Conservation (phyloP, 2,113 vertebrate species). For the Gyps fulvus region DNA sequence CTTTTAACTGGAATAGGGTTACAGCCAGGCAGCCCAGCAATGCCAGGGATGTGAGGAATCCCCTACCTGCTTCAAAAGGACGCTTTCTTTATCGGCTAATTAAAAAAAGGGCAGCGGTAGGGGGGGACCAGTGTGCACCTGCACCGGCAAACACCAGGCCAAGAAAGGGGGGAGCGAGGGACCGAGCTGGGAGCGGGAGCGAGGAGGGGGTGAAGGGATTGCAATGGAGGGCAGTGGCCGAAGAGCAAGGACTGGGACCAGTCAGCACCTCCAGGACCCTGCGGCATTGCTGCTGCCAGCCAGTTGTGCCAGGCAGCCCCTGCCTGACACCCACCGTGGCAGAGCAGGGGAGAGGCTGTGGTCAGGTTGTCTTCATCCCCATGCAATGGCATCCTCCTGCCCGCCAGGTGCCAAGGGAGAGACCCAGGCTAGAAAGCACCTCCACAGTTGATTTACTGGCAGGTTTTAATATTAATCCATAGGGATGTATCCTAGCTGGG, state of each 20-base stretch:
- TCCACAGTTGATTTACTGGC: rapidly evolving
- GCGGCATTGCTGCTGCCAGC: rapidly evolving
- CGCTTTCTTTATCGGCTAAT: constrained; percentile 65
- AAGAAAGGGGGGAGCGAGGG: neutral
- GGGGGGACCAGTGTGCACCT: neutral
- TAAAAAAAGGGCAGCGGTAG: neutral
- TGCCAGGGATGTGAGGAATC: constrained; percentile 66
- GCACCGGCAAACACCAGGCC: neutral
- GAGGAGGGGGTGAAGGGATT: neutral
- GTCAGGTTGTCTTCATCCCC: neutral
- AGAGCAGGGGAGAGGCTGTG: neutral
- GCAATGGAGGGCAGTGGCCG: neutral
- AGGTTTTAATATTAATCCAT: neutral
- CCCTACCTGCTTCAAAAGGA: constrained; percentile 61
- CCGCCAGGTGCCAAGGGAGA: neutral
- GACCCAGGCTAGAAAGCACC: neutral
- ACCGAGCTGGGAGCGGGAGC: rapidly evolving
- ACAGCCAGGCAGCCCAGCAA: constrained; percentile 67
- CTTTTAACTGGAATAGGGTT: constrained; percentile 72
- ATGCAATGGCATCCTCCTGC: neutral
- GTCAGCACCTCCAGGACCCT: rapidly evolving
- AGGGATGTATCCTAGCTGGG: neutral
- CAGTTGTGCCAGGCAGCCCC: rapidly evolving
- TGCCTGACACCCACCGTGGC: rapidly evolving
- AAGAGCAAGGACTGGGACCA: neutral